phyloP scores from a whole-genome alignment of 2,113 vertebrate genomes.

The Nerophis lumbriciformis region DNA sequence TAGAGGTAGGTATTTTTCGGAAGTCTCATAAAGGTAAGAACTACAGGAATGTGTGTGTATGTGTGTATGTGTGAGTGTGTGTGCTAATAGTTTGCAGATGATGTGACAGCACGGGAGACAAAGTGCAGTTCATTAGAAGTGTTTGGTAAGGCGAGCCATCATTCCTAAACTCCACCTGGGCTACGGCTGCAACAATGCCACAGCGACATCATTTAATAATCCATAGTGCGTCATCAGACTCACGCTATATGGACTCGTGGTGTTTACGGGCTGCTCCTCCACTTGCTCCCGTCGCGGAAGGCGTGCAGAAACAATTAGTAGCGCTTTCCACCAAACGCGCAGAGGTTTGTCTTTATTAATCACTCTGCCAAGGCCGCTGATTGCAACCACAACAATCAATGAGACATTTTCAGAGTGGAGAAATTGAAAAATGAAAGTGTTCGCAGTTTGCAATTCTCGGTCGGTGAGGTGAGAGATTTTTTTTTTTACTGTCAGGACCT shows the following conservation, averaged over 20 bases:
- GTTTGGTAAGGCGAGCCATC: constrained; percentile 20
- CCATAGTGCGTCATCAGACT: constrained; percentile 40
- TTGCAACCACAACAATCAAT: constrained; percentile 55
- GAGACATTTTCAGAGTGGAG: constrained; percentile 18
- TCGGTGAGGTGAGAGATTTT: constrained; percentile 31
- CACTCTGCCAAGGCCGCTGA: constrained; percentile 37
- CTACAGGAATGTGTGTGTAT: too few relatives aligned
- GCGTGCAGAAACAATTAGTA: constrained; percentile 9
- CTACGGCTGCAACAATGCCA: constrained; percentile 26
- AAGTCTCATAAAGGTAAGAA: too few relatives aligned
- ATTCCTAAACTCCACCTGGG: constrained; percentile 21
- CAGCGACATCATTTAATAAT: constrained; percentile 43
- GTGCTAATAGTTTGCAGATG: neutral
- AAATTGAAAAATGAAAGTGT: constrained; percentile 31
- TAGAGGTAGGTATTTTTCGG: too few relatives aligned
- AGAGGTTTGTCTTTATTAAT: constrained; percentile 45
- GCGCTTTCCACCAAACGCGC: constrained; percentile 9
- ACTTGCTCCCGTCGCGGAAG: neutral
- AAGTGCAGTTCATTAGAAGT: constrained; percentile 24
- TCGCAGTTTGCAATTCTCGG: constrained; percentile 9
- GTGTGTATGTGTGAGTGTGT: too few relatives aligned
- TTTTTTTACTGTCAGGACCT: constrained; percentile 41
- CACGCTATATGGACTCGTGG: constrained; percentile 12
- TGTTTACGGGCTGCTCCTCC: constrained; percentile 22
- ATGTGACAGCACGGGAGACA: constrained; percentile 7